Conservation (phyloP, 2,113 vertebrate genomes). For the Microcebus jonahi region DNA sequence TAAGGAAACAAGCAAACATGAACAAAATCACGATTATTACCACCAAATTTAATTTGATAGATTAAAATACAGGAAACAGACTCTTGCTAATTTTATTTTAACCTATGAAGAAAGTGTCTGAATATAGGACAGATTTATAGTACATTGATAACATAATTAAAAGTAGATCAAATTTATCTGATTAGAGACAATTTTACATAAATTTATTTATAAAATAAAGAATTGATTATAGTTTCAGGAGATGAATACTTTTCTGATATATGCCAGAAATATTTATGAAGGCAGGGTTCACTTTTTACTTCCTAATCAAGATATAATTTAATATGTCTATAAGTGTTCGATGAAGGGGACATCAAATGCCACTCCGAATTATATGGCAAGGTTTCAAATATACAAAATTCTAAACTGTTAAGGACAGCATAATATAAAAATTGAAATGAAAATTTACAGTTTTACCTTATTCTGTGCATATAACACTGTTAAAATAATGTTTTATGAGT, state of each 20-base stretch:
- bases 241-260: background rate
- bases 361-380: background rate
- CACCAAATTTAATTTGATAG: slow-evolving; percentile 20
- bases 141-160: slow-evolving; percentile 2
- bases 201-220: slow-evolving; percentile 15
- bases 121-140: background rate
- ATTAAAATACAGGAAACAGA: slow-evolving; percentile 6
- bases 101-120: background rate
- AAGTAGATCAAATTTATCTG: slow-evolving; percentile 13
- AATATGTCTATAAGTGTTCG: background rate
- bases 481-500: background rate
- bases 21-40: background rate
- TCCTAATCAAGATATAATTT: slow-evolving; percentile 23
- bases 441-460: background rate
- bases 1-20: background rate
- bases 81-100: slow-evolving; percentile 26
- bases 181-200: slow-evolving; percentile 21
- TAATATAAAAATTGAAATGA: background rate
- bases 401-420: slow-evolving; percentile 3
- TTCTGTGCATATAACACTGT: background rate
- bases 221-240: slow-evolving; percentile 32
- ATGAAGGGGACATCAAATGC: background rate
- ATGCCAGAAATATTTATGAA: background rate
- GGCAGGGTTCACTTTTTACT: background rate
- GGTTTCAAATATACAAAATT: background rate